Base-by-base conservation (phyloP, 2,888 invertebrate genomes). In the Alitta virens region DNA sequence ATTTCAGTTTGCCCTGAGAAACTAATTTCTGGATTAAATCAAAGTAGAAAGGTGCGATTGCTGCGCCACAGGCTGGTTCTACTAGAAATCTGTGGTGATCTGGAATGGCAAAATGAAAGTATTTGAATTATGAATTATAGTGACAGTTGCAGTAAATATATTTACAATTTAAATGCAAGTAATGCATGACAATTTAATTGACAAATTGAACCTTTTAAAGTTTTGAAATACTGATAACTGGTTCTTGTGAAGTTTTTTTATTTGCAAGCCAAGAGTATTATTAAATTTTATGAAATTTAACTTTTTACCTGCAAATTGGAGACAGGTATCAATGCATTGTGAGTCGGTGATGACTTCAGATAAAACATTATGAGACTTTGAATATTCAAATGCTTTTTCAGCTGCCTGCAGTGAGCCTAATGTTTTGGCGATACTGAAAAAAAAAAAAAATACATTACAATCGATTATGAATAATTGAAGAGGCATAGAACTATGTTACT, bases 21-120 rank as follows among this genome's bases (percentile, higher is more conserved):
- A 78, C 71, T 18, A 82, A 73, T 21, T 69, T 67, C 2, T 70
- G 58, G 9, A 85, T 62, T 1, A 80, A 66, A 7, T 77, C 75
- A 26, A 75, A 75, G 68, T 85, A 85, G 1, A 83, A 71, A 1
- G 83, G 79, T 1, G 84, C 79, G 52, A 85, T 66, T 7, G 83
- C 76, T 9, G 84, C 85, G 0, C 84, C 85, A 75, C 85, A 85
- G 9, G 84, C 78, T 1, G 84, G 83, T 68, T 85, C 85, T 38
- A 85, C 84, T 63, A 85, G 63, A 66, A 81, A 76, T 5, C 82
- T 74, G 66, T 85, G 84, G 64, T 85, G 83, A 73, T 84, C 84
- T 84, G 71, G 33, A 33, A 33, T 33, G 33, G 5, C 12, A 33
- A 12, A 12, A 33, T 7, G 12, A 33, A 33, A 7, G 33, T 33